Evolutionary conservation across 2,888 invertebrate species (phyloP).

Genomic region (Daptonema setosum): DNA sequence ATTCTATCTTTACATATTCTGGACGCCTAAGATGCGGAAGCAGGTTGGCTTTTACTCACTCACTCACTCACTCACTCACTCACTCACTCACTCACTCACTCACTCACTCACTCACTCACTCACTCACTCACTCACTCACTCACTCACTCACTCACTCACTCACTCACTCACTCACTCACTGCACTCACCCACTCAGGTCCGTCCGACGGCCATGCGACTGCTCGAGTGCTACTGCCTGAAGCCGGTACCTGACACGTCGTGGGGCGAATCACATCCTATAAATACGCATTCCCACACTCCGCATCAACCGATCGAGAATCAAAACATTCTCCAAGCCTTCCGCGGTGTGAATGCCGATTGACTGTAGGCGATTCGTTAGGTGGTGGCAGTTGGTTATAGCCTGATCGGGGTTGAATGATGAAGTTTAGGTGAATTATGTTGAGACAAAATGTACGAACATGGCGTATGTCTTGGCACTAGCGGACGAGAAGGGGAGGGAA

Average conservation of each 20-base stretch:
- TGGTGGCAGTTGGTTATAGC: too few relatives aligned
- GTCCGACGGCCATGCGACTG: background rate
- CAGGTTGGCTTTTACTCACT: background rate
- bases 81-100: background rate
- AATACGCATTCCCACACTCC: background rate
- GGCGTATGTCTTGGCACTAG: too few relatives aligned
- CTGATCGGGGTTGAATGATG: too few relatives aligned
- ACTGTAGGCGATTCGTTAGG: too few relatives aligned
- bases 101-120: background rate
- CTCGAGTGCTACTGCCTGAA: background rate
- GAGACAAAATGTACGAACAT: too few relatives aligned
- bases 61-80: background rate
- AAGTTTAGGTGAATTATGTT: too few relatives aligned
- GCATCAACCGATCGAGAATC: too few relatives aligned
- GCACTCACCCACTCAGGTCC: background rate
- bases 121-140: background rate
- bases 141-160: background rate
- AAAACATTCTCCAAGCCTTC: too few relatives aligned
- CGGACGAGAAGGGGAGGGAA: too few relatives aligned
- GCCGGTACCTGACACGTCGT: background rate
- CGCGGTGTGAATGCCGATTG: too few relatives aligned
- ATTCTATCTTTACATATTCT: slow-evolving; percentile 5
- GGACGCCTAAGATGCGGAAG: slow-evolving; percentile 1
- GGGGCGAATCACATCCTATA: background rate
- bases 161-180: background rate